Conservation (phyloP, 2,797 vertebrate genomes). For the Darevskia nairensis region DNA sequence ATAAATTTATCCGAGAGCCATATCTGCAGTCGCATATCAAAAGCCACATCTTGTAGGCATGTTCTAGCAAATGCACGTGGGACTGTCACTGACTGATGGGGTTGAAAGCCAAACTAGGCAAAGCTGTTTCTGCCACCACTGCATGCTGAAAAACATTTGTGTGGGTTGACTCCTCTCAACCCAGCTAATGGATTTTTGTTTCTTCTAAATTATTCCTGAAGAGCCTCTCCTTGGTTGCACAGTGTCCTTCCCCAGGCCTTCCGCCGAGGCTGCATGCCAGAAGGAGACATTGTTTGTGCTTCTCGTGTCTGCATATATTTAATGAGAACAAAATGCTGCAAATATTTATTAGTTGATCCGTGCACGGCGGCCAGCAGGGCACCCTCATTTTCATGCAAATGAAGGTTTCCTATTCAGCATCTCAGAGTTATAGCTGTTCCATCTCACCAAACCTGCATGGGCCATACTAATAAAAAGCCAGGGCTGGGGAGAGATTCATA, state of each 20-base stretch:
- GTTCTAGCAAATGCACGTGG: background rate
- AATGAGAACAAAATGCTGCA: constrained; percentile 20
- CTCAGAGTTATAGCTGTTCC: background rate
- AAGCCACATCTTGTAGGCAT: background rate
- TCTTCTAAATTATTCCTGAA: background rate
- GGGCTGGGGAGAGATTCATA: background rate
- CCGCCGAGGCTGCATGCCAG: background rate
- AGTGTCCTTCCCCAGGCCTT: background rate
- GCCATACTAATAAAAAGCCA: background rate
- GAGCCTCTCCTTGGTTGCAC: background rate
- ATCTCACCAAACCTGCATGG: background rate
- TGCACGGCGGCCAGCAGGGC: background rate
- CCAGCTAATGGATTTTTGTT: background rate
- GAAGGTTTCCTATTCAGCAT: constrained; percentile 10
- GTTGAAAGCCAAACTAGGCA: background rate
- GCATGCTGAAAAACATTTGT: background rate
- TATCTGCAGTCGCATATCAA: background rate
- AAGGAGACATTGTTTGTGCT: background rate
- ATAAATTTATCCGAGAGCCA: background rate
- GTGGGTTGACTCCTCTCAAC: too few species aligned
- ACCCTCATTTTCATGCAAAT: constrained; percentile 26
- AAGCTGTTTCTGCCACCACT: background rate
- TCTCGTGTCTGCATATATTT: background rate
- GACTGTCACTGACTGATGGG: background rate
- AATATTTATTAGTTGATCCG: background rate